A percentile compares a stretch with the other conserved stretches of the same genome.
Conservation (phyloP, 1,140 invertebrate genomes). For the Brachionus koreanus region DNA sequence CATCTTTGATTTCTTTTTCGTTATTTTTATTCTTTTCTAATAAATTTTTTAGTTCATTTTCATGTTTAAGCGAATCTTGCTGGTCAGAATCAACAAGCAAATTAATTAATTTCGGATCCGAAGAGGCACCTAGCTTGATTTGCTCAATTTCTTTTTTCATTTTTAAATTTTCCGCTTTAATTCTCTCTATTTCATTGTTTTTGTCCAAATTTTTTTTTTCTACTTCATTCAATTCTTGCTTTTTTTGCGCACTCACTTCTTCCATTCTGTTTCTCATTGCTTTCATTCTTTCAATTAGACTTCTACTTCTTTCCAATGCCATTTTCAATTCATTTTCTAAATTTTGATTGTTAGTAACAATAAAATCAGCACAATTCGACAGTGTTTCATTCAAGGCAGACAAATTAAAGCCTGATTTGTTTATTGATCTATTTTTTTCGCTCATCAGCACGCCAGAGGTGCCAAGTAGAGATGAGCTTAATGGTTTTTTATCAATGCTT, state of each 20-base stretch:
- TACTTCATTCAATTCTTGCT: background rate
- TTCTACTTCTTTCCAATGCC: background rate
- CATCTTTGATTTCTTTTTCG: constrained; percentile 24
- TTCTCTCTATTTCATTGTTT: background rate
- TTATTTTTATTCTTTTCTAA: constrained; percentile 7
- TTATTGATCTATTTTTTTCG: background rate
- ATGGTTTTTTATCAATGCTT: background rate
- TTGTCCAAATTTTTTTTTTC: background rate
- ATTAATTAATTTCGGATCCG: background rate
- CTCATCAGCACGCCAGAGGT: background rate
- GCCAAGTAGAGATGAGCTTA: background rate
- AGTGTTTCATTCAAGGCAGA: constrained; percentile 2
- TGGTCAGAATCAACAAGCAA: background rate
- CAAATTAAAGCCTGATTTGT: background rate
- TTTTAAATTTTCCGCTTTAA: background rate
- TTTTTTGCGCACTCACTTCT: background rate
- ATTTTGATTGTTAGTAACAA: background rate
- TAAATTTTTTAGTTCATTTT: constrained; percentile 6
- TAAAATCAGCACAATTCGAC: constrained; percentile 16
- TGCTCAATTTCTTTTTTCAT: background rate
- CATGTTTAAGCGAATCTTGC: background rate
- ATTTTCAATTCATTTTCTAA: background rate
- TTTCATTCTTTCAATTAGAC: background rate
- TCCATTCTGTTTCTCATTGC: background rate
- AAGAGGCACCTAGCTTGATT: background rate